These are phyloP conservation scores for Drymonia ruficornis DNA, from an alignment of 2,888 invertebrate species.

Conservation along the genomic window DNA sequence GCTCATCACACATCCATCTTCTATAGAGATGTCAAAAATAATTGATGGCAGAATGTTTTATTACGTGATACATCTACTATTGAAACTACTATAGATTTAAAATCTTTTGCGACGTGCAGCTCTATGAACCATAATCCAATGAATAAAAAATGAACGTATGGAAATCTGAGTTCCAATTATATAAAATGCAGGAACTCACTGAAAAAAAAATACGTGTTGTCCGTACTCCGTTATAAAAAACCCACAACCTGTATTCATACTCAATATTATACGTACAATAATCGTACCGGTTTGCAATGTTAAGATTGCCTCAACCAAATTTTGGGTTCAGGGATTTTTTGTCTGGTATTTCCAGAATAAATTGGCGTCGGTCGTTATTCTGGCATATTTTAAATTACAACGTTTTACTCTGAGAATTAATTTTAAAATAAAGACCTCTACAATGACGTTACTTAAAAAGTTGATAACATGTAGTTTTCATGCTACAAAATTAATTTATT, in stretches of 20 bases:
- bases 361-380: background rate
- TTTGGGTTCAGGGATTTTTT: background rate
- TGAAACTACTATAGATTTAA: too few relatives aligned
- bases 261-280: conserved; percentile 18
- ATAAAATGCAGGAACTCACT: background rate
- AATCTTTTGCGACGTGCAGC: too few relatives aligned
- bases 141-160: too few relatives aligned
- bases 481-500: too few relatives aligned
- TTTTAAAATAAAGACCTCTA: too few relatives aligned
- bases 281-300: conserved; percentile 28
- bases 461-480: background rate
- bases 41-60: too few relatives aligned
- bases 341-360: background rate
- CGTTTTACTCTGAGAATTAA: background rate
- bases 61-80: too few relatives aligned
- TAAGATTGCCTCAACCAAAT: background rate
- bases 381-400: background rate
- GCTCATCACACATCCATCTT: too few relatives aligned
- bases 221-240: conserved; percentile 35
- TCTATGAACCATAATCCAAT: too few relatives aligned
- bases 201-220: conserved; percentile 25
- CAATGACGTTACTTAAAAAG: background rate
- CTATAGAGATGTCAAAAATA: too few relatives aligned
- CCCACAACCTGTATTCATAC: conserved; percentile 27
- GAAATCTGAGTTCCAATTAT: background rate